Conservation (phyloP, 2,888 invertebrate genomes). For the Andrena bicolor region DNA sequence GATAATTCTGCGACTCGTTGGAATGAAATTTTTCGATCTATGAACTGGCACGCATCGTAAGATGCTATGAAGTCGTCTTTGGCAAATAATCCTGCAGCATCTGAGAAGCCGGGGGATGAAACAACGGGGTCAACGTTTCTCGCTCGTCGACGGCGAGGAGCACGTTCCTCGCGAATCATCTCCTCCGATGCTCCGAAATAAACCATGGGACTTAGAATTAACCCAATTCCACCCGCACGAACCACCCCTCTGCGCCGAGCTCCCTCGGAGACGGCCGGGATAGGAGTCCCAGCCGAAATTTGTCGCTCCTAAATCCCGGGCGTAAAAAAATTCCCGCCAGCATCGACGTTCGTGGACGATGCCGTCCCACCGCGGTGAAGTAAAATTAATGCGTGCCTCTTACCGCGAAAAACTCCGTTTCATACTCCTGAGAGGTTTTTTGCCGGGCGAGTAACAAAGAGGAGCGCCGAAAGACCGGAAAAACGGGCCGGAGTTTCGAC, state of each 20-base stretch:
- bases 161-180: constrained; percentile 25
- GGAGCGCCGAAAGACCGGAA: constrained; percentile 22
- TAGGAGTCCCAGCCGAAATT: constrained; percentile 10
- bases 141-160: constrained; percentile 10
- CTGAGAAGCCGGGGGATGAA: not conserved
- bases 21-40: no score
- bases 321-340: constrained; percentile 7
- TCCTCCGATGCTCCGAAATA: constrained; percentile 23
- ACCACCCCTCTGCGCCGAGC: no score
- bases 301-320: constrained; percentile 23
- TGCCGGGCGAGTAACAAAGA: constrained; percentile 36
- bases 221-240: constrained; percentile 15
- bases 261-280: not conserved
- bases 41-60: not conserved
- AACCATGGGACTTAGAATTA: constrained; percentile 33
- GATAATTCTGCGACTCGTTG: no score
- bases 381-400: constrained; percentile 51
- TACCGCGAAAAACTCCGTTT: constrained; percentile 40
- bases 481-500: constrained; percentile 22
- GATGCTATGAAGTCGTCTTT: not conserved
- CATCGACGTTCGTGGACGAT: constrained; percentile 29
- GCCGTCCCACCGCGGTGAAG: constrained; percentile 20
- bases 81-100: not conserved
- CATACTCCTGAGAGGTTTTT: constrained; percentile 63
- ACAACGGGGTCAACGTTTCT: constrained; percentile 14